These are phyloP conservation scores for Triplophysa yarkandensis DNA, from an alignment of 2,797 vertebrate species.

Conservation along the genomic window DNA sequence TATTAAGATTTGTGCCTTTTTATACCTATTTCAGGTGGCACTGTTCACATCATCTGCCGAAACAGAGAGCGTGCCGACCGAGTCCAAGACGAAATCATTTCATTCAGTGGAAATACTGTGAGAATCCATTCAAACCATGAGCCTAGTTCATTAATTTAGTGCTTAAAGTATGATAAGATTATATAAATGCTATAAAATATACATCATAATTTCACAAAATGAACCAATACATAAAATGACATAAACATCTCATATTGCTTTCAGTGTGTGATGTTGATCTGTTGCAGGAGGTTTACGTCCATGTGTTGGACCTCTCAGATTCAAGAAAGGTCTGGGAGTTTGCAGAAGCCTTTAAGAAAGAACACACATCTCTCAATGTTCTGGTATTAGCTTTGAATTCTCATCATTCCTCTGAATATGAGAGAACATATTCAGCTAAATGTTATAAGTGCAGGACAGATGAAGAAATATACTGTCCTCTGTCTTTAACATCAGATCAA, in stretches of 20 bases:
- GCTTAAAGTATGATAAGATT: too few relatives aligned
- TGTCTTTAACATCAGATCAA: conserved; percentile 67
- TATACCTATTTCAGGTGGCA: conserved; percentile 67
- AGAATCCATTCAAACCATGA: conserved; percentile 33
- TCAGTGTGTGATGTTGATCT: background rate
- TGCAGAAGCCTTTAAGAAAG: conserved; percentile 73
- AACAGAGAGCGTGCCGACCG: conserved; percentile 73
- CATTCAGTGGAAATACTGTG: conserved; percentile 71
- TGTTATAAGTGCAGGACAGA: background rate
- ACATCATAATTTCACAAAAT: too few relatives aligned
- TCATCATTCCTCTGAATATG: conserved; percentile 15
- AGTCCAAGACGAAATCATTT: conserved; percentile 69
- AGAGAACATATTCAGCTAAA: background rate
- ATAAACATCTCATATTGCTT: background rate
- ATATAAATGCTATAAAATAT: too few relatives aligned
- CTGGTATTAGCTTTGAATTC: conserved; percentile 65
- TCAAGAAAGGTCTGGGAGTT: conserved; percentile 74
- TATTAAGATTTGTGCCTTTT: background rate
- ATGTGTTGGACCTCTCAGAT: conserved; percentile 76
- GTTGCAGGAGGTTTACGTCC: conserved; percentile 71
- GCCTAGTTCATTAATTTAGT: background rate
- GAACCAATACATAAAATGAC: too few relatives aligned
- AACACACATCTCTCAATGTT: conserved; percentile 72
- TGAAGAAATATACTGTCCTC: conserved; percentile 5
- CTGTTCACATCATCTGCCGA: conserved; percentile 76